Evolutionary conservation across 2,888 invertebrate genomes (phyloP).

Genomic region (Cotesia congregata): DNA sequence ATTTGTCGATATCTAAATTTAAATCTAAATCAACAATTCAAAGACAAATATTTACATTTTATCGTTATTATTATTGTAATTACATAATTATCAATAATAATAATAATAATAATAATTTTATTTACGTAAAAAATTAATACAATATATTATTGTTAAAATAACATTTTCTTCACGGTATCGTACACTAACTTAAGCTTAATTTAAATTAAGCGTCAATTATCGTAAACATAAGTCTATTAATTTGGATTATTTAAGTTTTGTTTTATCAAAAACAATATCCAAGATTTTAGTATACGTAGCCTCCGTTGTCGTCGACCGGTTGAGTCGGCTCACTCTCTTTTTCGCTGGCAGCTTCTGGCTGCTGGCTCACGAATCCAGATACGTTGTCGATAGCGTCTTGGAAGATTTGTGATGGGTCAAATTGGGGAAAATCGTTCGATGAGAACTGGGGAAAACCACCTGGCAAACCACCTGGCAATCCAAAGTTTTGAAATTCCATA

Average conservation of each 20-base stretch:
- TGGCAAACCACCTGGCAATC: no score
- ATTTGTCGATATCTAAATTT: slow-evolving; percentile 34
- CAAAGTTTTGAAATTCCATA: no score
- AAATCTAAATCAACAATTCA: slow-evolving; percentile 4
- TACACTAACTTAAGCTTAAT: slow-evolving; percentile 6
- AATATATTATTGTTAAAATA: neutral
- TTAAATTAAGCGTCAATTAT: neutral
- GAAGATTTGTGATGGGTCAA: no score
- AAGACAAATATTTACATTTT: slow-evolving; percentile 8
- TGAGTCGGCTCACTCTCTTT: slow-evolving; percentile 38
- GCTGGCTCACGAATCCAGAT: no score
- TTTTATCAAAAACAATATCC: neutral
- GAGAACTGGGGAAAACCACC: no score
- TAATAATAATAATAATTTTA: slow-evolving; percentile 59
- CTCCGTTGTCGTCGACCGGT: slow-evolving; percentile 57
- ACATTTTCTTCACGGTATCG: neutral
- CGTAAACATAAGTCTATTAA: neutral
- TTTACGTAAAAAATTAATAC: slow-evolving; percentile 53
- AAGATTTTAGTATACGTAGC: slow-evolving; percentile 50
- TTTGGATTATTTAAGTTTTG: no score
- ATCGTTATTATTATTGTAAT: slow-evolving; percentile 41
- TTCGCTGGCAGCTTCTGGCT: no score
- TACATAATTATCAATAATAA: slow-evolving; percentile 36
- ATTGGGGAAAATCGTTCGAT: no score
- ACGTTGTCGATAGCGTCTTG: no score